These are phyloP conservation scores for Ctenicera cuprea DNA, from an alignment of 2,888 invertebrate species.

Conservation along the genomic window DNA sequence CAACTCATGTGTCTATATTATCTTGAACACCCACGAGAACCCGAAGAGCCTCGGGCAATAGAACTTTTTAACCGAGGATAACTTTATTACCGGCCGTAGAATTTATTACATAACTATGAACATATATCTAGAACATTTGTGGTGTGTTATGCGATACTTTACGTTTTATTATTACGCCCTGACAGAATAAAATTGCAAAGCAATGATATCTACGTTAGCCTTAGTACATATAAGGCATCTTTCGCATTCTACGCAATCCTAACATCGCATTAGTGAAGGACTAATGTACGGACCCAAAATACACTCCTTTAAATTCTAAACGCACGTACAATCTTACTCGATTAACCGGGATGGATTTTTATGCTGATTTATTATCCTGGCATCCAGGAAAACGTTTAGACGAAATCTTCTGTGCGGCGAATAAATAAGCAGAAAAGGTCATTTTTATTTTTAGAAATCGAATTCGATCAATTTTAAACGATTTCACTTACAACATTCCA, in stretches of 20 bases:
- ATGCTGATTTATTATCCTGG: background rate
- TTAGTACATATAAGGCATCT: slow-evolving; percentile 3
- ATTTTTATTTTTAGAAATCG: slow-evolving; percentile 18
- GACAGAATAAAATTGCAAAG: slow-evolving; percentile 17
- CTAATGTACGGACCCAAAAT: background rate
- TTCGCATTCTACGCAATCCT: slow-evolving; percentile 1
- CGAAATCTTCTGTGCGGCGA: background rate
- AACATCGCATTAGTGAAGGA: background rate
- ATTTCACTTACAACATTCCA: slow-evolving; percentile 28
- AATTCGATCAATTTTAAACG: slow-evolving; percentile 1
- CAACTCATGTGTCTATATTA: slow-evolving; percentile 49
- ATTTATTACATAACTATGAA: slow-evolving; percentile 52
- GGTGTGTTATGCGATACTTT: slow-evolving; percentile 36
- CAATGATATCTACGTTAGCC: slow-evolving; percentile 16
- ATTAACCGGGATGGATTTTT: background rate
- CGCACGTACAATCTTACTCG: background rate
- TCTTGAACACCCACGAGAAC: slow-evolving; percentile 54
- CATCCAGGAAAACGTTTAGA: background rate
- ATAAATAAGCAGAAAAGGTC: background rate
- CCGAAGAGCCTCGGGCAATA: slow-evolving; percentile 43
- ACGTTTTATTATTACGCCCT: slow-evolving; percentile 24
- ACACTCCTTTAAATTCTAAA: slow-evolving; percentile 4
- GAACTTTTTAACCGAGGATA: slow-evolving; percentile 45
- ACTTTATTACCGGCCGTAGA: slow-evolving; percentile 53
- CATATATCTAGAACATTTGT: slow-evolving; percentile 31